Evolutionary conservation across 2,113 vertebrate genomes (phyloP), one percentile per base, ranked within the genome.

Genomic region (Smithornis capensis): DNA sequence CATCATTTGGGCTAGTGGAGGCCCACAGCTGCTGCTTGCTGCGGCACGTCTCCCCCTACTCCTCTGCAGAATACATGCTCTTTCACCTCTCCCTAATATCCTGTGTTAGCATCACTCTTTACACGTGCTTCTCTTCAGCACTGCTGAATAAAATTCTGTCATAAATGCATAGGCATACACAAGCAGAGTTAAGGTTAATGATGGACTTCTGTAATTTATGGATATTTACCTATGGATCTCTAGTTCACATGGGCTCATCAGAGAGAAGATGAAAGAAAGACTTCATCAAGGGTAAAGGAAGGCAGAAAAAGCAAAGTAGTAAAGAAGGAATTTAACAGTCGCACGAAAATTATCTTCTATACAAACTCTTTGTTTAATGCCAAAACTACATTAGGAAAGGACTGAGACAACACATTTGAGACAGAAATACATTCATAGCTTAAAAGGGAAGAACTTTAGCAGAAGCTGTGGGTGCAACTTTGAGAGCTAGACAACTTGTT

Each of bases 131-230:
- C 68, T 83, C n/a, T 82, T 91, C 77, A 89, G 74, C 63, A 25
- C 52, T 77, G 60, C 56, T 60, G 76, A 60, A 77, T 83, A 67
- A 91, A 86, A 29, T 87, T 84, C 62, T 93, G 86, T 89, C 92
- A 91, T 92, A 89, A 91, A 95, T 90, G 81, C 93, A 69, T 1
- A 57, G 57, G 62, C 80, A 92, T 79, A 76, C 52, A 19, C 49
- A 89, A 70, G 53, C 57, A 89, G 71, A 94, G 44, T 84, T 92
- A 78, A 94, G 93, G 92, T 89, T 95, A 95, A 94, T 71, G 73
- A 94, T 7, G 53, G 91, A 68, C 60, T 89, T 92, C 62, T 62
- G 65, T 52, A 92, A 83, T 91, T 91, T 89, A 71, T 94, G 81
- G 79, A 56, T 95, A 92, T 96, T 96, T 89, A 78, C 83, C 53